Evolutionary conservation across 2,888 invertebrate genomes (phyloP).

Genomic region (Glaucopsyche alexis): DNA sequence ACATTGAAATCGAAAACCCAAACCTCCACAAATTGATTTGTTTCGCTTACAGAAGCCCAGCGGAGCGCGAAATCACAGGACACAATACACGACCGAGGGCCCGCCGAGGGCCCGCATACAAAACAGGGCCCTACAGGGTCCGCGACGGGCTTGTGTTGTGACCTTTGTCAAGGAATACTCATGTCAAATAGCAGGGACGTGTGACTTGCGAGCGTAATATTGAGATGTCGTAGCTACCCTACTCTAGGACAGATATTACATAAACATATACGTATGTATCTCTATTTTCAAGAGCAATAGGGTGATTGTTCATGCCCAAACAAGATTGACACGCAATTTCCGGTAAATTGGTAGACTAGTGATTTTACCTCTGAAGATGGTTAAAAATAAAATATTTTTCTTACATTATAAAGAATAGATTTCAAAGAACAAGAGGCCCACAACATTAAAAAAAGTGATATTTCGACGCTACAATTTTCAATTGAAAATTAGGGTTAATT

Average conservation of each 20-base stretch:
- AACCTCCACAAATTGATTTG: conserved; percentile 1
- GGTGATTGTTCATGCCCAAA: too few species aligned
- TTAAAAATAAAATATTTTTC: too few species aligned
- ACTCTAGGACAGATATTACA: not conserved
- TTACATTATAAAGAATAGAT: too few species aligned
- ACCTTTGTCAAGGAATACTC: conserved; percentile 2
- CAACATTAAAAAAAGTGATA: too few species aligned
- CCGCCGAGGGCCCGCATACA: not conserved
- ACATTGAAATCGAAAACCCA: not conserved
- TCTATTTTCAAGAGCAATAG: too few species aligned
- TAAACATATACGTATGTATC: too few species aligned
- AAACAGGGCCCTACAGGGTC: not conserved
- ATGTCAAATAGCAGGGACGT: not conserved
- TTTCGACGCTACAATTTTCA: too few species aligned
- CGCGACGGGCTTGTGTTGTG: not conserved
- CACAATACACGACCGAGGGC: not conserved
- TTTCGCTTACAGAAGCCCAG: conserved; percentile 13
- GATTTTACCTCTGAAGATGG: too few species aligned
- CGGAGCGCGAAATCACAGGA: not conserved
- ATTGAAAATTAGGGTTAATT: too few species aligned
- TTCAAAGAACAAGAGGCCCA: too few species aligned
- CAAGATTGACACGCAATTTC: too few species aligned
- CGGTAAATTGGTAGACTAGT: too few species aligned
- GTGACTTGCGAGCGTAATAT: not conserved
- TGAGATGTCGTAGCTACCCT: not conserved